Base-by-base conservation (phyloP, 1,140 invertebrate genomes). In the Glossosoma conforme region DNA sequence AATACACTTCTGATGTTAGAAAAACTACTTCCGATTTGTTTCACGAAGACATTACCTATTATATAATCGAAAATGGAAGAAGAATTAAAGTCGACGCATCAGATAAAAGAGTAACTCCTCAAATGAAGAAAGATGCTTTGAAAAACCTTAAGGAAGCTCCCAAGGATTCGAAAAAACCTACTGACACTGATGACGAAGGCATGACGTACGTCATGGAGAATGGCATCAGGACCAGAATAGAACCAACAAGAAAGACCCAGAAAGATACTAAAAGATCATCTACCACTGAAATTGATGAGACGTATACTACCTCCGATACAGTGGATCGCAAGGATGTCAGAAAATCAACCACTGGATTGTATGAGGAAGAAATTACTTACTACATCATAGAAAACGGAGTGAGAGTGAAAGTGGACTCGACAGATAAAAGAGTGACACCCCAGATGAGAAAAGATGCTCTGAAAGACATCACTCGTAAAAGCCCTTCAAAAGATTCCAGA, bases 181-280 rank as follows among this genome's bases (percentile, higher is more conserved):
- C 15, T 28, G 2, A 44, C 41, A 22, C 21, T 14, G 36, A 19
- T 38, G 6, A 5, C 3, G 17, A 38, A 15, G 18, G 11, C n/a
- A 43, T 28, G 2, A 54, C 21, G 8, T 58, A 58, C 28, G 56
- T 58, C 2, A 58, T 54, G 15, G 56, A 58, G 52, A 58, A 58
- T 46, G 56, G 56, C 21, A 53, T 58, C 10, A 53, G 19, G 43
- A 45, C 38, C 1, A 32, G 28, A n/a, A 44, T 55, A 14, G 42
- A 49, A 11, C 18, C 41, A 33, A 52, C 17, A 52, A 17, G 15
- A 13, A 52, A 20, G 15, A 18, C 20, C 25, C 15, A 17, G 15
- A 50, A 18, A 22, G 28, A 9, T 2, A 20, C 30, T 18, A 18
- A 41, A 13, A 41, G 41, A 50, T 42, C 21, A 24, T 35, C 32